Base-by-base conservation (phyloP, 2,888 invertebrate genomes). In the Philopedon plagiatum region DNA sequence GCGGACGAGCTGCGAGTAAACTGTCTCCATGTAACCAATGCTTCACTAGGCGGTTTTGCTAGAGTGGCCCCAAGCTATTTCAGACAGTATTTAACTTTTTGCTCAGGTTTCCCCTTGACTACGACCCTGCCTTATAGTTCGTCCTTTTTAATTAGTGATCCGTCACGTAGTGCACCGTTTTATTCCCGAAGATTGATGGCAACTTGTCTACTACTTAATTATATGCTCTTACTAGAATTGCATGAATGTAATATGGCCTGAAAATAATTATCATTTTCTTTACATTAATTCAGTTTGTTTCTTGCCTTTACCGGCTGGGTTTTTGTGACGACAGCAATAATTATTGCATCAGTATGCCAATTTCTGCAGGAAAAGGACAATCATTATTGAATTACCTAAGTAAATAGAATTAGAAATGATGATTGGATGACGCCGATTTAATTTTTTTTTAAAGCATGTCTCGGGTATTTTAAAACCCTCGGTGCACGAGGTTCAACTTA, bases 131-230 rank as follows among this genome's bases (percentile, higher is more conserved):
- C 49, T 44, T 51, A 32, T 58, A 57, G 39, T 63, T 70, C 39
- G 57, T 64, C 64, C 57, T 49, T 57, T 64, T 57, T 64, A 70
- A 70, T 70, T 69, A 69, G 62, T 44, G 44, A 69, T 70, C 64
- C 70, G 70, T 70, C 70, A 70, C 70, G 70, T 70, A 70, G 32
- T 39, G 57, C 23, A 49, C 39, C 70, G 49, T 70, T 70, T 70
- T 64, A 70, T 70, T 70, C 64, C 51, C 70, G 29, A 70, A 70
- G 70, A 63, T 70, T 64, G 70, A 70, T 70, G 70, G 70, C 58
- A 39, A 57, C 44, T 37, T 39, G 70, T 70, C 70, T 70, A 70
- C 70, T 29, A 37, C 63, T 70, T 70, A 70, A 70, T 70, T 70
- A 70, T 63, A 58, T 44, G 54, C 58, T 70, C 56, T 63, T 63